phyloP scores from a whole-genome alignment of 1,140 invertebrate genomes.

The Venturia canescens region DNA sequence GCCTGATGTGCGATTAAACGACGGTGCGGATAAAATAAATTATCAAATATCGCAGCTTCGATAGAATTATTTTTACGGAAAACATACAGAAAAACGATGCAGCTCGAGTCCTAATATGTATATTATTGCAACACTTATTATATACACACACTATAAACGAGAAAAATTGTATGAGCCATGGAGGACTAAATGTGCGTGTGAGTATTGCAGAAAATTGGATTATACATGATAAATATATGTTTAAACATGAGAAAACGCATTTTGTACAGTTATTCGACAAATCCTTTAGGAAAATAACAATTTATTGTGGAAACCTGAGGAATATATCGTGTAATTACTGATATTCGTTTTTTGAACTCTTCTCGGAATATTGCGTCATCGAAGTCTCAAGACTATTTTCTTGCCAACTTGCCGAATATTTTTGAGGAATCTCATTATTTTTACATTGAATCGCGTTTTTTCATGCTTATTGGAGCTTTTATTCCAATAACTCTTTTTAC shows the following conservation, averaged over 20 bases:
- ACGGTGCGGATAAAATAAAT: constrained; percentile 58
- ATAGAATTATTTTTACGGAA: constrained; percentile 75
- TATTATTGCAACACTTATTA: constrained; percentile 33
- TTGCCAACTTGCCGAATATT: too few relatives aligned
- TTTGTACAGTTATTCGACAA: background rate
- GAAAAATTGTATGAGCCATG: constrained; percentile 54
- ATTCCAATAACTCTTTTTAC: too few relatives aligned
- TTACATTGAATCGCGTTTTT: too few relatives aligned
- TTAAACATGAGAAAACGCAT: constrained; percentile 65
- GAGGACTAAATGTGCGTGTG: constrained; percentile 66
- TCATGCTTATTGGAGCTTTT: too few relatives aligned
- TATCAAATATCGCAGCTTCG: constrained; percentile 63
- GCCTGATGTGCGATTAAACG: constrained; percentile 68
- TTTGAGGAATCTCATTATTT: too few relatives aligned
- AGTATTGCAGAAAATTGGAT: constrained; percentile 63
- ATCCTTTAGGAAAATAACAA: background rate
- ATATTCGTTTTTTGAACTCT: too few relatives aligned
- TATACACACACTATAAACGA: constrained; percentile 42
- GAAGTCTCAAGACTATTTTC: too few relatives aligned
- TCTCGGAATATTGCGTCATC: too few relatives aligned
- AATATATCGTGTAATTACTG: too few relatives aligned
- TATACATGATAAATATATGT: constrained; percentile 74
- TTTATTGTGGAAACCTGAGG: background rate
- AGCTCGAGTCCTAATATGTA: constrained; percentile 27
- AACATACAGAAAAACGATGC: constrained; percentile 67